Base-by-base conservation (phyloP, 2,797 vertebrate species). In the Pangasius larnaudii region DNA sequence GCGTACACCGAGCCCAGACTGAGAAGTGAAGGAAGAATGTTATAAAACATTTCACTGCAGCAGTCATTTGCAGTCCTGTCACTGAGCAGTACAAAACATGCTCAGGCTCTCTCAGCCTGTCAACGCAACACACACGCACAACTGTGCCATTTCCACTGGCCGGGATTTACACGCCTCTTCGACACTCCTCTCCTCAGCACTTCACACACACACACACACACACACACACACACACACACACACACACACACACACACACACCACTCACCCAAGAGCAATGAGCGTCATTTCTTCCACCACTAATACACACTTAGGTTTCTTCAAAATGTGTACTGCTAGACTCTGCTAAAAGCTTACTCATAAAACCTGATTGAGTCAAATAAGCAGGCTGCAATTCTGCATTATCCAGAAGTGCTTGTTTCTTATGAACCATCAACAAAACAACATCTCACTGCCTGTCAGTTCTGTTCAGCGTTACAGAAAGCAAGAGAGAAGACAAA, bases 161-260 rank as follows among this genome's bases (percentile, higher is more conserved):
- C 89, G 78, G 53, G 27, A 42, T 78, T 85, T 82, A 71, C 78
- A 56, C 39, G 56, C 74, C 82, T 86, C 51, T 51, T 65, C 16
- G 8, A 27, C 77, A 78, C 88, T 91, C 88, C 71, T 65, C 24
- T 49, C 59, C 33, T 63, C n/a, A 24, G 42, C 63, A 85, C 86
- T 91, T 89, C 77, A 83, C 89, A 89, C 91, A 91, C 10, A 80
- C 77, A 91, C 90, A 90, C 90, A 93, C 88, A 86, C 93, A 85
- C 84, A 88, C 86, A 89, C 86, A 90, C 22, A 14, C 16, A 92
- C 90, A 91, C 90, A 89, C 91, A 91, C 10, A 80, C 77, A 91
- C 90, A 90, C 90, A 93, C 88, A 86, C 91, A 91, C 16, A 78
- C 49, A 92, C 90, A 91, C 90, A 93, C 88, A 86, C 92, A 86